Percentiles rank a stretch among this genome's conserved stretches.
These are phyloP conservation scores for Heliangelus exortis DNA, from an alignment of 2,797 vertebrate genomes.

Conservation along the genomic window DNA sequence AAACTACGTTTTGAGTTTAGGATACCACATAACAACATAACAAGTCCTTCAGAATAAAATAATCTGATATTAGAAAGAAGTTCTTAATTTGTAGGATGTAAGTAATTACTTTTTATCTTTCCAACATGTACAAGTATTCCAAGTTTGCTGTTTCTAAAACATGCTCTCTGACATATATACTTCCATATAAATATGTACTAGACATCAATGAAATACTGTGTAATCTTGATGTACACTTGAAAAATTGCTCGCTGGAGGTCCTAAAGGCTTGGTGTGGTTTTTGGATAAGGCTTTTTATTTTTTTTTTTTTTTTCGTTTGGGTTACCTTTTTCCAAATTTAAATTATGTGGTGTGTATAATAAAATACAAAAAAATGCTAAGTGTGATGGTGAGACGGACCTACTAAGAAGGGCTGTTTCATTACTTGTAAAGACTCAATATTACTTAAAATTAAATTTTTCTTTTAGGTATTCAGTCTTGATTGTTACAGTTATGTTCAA, in stretches of 20 bases:
- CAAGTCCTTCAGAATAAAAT: background rate
- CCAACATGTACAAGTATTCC: background rate
- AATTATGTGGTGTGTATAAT: accelerated
- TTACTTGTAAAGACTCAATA: background rate
- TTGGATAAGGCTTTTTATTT: background rate
- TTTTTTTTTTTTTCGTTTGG: background rate
- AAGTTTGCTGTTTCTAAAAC: background rate
- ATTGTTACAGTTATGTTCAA: background rate
- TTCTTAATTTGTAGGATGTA: background rate
- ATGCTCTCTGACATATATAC: background rate
- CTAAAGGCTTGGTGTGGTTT: background rate
- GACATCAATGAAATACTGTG: background rate
- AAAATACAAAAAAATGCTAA: background rate
- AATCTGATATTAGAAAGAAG: background rate
- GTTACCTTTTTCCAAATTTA: background rate
- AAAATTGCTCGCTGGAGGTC: background rate
- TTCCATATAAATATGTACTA: background rate
- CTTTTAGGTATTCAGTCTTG: background rate
- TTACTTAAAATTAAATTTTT: background rate
- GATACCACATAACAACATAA: background rate
- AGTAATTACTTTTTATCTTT: background rate
- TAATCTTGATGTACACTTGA: background rate
- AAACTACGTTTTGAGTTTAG: background rate
- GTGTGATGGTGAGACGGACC: background rate
- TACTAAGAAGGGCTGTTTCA: background rate